These are phyloP conservation scores for Eilema depressum DNA, from an alignment of 2,888 invertebrate genomes.

Conservation along the genomic window DNA sequence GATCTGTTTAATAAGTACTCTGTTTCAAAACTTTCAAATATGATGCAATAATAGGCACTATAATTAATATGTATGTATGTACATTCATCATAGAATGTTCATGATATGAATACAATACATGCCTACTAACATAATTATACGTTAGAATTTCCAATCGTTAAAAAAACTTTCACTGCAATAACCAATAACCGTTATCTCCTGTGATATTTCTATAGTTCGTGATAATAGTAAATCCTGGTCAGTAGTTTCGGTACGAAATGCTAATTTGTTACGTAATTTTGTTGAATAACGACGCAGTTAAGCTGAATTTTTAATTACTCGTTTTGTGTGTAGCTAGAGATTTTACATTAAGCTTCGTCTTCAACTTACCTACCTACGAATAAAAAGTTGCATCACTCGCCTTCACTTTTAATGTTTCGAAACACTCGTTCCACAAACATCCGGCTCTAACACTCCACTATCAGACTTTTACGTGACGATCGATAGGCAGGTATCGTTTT, in stretches of 20 bases:
- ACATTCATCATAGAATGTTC: neutral
- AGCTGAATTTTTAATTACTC: constrained; percentile 29
- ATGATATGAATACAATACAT: neutral
- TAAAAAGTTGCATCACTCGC: constrained; percentile 79
- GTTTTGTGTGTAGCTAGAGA: constrained; percentile 12
- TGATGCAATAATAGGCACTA: neutral
- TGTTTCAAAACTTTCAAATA: constrained; percentile 1
- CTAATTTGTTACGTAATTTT: constrained; percentile 48
- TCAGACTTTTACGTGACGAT: constrained; percentile 55
- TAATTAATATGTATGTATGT: neutral
- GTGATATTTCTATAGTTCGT: constrained; percentile 32
- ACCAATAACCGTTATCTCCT: constrained; percentile 33
- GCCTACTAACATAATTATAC: neutral
- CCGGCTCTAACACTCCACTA: constrained; percentile 66
- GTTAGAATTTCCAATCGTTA: constrained; percentile 40
- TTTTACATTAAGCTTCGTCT: constrained; percentile 15
- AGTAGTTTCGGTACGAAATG: constrained; percentile 32
- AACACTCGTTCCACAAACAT: constrained; percentile 82
- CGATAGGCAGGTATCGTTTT: constrained; percentile 40
- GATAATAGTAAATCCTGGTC: constrained; percentile 22
- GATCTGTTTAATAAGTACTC: neutral
- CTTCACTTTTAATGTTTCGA: constrained; percentile 82
- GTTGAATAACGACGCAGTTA: constrained; percentile 50
- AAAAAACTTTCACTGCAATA: constrained; percentile 46
- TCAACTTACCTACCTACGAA: constrained; percentile 67